phyloP scores from a whole-genome alignment of 2,888 invertebrate genomes.

The Tipula helvola region DNA sequence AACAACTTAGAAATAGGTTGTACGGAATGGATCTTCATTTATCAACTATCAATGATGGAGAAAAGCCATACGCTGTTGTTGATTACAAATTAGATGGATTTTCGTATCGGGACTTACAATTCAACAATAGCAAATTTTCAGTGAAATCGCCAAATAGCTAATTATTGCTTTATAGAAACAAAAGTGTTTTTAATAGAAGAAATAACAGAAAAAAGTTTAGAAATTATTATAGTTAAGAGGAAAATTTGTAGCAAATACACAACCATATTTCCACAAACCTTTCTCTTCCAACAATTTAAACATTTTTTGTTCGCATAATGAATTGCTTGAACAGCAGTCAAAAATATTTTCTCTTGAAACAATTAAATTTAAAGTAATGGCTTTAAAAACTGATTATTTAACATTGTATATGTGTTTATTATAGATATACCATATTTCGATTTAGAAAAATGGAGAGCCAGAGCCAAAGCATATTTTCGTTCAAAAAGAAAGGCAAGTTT shows the following conservation, averaged over 20 bases:
- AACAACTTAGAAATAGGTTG: background rate
- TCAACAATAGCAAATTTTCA: background rate
- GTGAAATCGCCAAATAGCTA: background rate
- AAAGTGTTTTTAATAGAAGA: background rate
- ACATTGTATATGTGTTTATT: too few relatives aligned
- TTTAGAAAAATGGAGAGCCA: too few relatives aligned
- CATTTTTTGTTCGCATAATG: too few relatives aligned
- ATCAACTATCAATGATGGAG: background rate
- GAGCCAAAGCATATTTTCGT: too few relatives aligned
- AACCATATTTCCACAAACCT: background rate
- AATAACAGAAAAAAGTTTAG: too few relatives aligned
- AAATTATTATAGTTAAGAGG: background rate
- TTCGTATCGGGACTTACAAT: background rate
- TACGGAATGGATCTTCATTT: background rate
- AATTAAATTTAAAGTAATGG: too few relatives aligned
- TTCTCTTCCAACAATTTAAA: background rate
- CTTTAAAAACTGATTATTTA: too few relatives aligned
- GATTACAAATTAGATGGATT: too few relatives aligned
- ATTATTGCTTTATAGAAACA: background rate
- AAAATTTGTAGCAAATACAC: too few relatives aligned
- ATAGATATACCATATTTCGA: too few relatives aligned
- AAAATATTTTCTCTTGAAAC: background rate
- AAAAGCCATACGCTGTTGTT: too few relatives aligned
- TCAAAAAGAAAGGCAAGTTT: too few relatives aligned
- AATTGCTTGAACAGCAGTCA: background rate